These are phyloP conservation scores for Campoletis sonorensis DNA, from an alignment of 1,140 invertebrate species.

Conservation along the genomic window DNA sequence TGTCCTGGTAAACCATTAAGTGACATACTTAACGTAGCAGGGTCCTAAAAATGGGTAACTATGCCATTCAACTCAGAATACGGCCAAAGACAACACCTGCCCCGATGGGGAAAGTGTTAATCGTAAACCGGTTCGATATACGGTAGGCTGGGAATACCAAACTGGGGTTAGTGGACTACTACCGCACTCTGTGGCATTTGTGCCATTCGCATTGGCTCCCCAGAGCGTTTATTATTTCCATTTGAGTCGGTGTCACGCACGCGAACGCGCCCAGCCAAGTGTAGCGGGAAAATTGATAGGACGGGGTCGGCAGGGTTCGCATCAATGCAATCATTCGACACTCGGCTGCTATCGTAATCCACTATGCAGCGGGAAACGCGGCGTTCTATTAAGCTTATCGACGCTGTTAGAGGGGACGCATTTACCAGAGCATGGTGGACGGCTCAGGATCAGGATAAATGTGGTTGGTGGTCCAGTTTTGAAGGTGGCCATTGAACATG, in stretches of 20 bases:
- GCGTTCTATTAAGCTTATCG: slow-evolving; percentile 11
- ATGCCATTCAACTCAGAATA: no score
- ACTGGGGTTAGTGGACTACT: no score
- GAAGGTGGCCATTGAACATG: not conserved
- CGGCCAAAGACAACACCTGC: no score
- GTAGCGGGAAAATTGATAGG: slow-evolving; percentile 14
- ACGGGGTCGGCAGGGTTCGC: not conserved
- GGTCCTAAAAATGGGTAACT: no score
- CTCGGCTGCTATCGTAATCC: not conserved
- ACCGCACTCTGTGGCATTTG: no score
- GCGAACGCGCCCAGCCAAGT: slow-evolving; percentile 1
- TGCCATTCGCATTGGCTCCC: no score
- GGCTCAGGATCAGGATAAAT: not conserved
- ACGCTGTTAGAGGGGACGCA: not conserved
- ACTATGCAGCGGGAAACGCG: not conserved
- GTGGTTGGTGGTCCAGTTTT: not conserved
- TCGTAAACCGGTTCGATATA: no score
- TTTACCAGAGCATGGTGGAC: not conserved
- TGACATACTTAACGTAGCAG: no score
- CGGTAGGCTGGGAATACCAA: no score
- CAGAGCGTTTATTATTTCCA: no score
- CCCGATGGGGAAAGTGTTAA: no score
- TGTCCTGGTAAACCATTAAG: no score
- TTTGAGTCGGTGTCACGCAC: not conserved
- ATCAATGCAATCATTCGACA: slow-evolving; percentile 34